Conservation (phyloP, 2,113 vertebrate genomes). For the Chauna torquata region DNA sequence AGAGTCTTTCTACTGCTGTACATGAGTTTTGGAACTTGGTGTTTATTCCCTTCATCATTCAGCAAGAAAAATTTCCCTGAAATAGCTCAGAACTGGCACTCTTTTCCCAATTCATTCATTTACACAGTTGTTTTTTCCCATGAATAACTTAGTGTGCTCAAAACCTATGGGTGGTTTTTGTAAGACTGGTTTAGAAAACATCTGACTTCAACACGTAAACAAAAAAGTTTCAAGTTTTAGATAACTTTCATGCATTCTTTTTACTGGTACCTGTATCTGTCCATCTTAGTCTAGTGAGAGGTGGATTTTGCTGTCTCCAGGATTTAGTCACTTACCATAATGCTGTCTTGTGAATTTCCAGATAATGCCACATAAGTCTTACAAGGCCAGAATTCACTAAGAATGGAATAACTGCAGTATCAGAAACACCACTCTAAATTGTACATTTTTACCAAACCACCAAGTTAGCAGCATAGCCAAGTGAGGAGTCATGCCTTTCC, state of each 20-base stretch:
- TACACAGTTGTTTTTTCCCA: neutral
- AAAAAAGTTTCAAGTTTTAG: neutral
- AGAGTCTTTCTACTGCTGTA: neutral
- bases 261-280: neutral
- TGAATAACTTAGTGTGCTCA: neutral
- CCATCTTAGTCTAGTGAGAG: neutral
- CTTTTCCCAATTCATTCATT: neutral
- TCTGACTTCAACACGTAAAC: neutral
- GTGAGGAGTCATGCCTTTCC: neutral
- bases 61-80: neutral
- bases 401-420: neutral
- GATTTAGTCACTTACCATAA: neutral
- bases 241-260: neutral
- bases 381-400: neutral
- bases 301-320: neutral
- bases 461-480: neutral
- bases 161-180: accelerated
- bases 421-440: neutral
- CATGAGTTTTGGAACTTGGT: neutral
- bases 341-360: neutral
- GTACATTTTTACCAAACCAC: neutral
- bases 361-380: neutral
- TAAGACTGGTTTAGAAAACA: neutral
- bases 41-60: neutral
- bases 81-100: neutral